Conservation (phyloP, 2,113 vertebrate species). For the Phodopus roborovskii region DNA sequence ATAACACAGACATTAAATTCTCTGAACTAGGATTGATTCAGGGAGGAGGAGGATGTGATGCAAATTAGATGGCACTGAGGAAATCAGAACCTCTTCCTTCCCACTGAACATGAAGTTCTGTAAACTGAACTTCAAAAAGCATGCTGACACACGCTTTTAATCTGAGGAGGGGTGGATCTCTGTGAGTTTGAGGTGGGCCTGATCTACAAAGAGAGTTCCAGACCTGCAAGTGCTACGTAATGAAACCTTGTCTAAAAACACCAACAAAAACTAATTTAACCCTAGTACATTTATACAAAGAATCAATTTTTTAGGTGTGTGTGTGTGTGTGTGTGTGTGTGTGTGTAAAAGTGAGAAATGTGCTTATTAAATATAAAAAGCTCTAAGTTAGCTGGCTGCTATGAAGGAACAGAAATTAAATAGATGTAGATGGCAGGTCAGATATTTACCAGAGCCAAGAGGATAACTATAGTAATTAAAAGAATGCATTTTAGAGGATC, state of each 20-base stretch:
- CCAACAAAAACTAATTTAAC: not conserved
- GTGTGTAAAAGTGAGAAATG: slow-evolving; percentile 27
- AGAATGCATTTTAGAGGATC: not conserved
- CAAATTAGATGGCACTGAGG: not conserved
- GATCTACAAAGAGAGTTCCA: not conserved
- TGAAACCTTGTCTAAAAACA: not conserved
- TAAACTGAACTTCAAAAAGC: not conserved
- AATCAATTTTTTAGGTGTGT: not conserved
- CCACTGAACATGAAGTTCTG: not conserved
- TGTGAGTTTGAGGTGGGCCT: not conserved
- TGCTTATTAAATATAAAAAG: slow-evolving; percentile 18
- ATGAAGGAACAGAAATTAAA: slow-evolving; percentile 28
- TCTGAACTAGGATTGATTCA: not conserved
- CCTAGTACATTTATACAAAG: not conserved
- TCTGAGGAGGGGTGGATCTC: not conserved
- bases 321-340: not conserved
- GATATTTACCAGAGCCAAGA: not conserved
- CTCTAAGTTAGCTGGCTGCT: not conserved
- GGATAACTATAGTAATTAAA: not conserved
- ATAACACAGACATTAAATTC: slow-evolving; percentile 34
- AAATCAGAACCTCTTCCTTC: not conserved
- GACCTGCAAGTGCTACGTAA: not conserved
- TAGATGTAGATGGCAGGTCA: slow-evolving; percentile 24
- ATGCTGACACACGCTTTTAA: not conserved
- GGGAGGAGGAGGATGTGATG: not conserved